Conservation (phyloP, 2,113 vertebrate species). For the Nipponia nippon region DNA sequence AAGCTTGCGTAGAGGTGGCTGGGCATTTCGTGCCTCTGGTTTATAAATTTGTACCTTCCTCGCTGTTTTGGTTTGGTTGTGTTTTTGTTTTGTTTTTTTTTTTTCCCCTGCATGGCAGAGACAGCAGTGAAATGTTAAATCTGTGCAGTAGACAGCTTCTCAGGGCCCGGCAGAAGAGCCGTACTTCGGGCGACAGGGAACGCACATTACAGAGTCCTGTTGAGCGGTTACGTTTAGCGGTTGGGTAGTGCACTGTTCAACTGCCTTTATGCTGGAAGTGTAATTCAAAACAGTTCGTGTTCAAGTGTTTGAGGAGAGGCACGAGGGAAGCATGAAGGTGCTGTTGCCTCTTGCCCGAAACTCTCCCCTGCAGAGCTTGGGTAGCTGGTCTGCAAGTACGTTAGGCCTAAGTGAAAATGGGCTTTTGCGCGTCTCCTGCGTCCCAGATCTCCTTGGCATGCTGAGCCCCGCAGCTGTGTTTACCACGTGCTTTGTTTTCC, state of each 20-base stretch:
- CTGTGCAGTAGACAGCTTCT: neutral
- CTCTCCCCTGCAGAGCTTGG: neutral
- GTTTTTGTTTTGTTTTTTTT: no score
- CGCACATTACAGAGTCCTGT: neutral
- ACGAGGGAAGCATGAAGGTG: rapidly evolving
- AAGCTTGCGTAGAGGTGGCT: neutral
- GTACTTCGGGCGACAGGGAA: neutral
- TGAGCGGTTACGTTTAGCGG: no score
- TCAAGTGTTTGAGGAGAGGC: neutral
- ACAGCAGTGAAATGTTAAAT: neutral
- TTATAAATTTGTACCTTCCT: neutral
- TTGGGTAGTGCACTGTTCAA: neutral
- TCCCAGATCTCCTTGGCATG: neutral
- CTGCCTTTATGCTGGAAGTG: neutral
- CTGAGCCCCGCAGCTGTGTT: neutral
- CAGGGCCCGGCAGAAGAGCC: neutral
- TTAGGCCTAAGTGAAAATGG: neutral
- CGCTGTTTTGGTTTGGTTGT: no score
- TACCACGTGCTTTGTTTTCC: neutral
- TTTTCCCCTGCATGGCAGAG: rapidly evolving
- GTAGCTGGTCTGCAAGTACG: neutral
- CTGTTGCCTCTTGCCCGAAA: neutral
- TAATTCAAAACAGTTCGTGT: neutral
- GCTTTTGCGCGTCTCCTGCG: neutral
- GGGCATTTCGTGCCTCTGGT: neutral